Evolutionary conservation across 2,113 vertebrate species (phyloP), one percentile per base, ranked within the genome.

Genomic region (Macaca mulatta): DNA sequence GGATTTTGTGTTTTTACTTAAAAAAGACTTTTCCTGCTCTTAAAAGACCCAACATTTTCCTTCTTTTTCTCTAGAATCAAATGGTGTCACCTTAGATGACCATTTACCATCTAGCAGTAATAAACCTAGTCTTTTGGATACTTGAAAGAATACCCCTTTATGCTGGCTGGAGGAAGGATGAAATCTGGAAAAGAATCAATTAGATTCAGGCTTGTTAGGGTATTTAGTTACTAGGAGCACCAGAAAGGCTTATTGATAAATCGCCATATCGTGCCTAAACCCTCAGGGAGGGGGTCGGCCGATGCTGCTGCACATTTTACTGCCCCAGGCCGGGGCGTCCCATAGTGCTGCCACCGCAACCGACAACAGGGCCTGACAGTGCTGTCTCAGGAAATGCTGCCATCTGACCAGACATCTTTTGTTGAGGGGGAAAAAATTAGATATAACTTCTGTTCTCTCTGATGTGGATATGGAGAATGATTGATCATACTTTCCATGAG

Each of bases 1-100:
- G 82, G 30, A 5, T 72, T 89, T 89, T 95, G 13, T 89, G 17
- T 84, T 93, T 94, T 96, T 83, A 90, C 57, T 86, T 84, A 64
- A 88, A 83, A 52, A 91, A 87, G 70, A 57, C 12, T 59, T 80
- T 30, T 92, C 8, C 14, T 93, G 22, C 23, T 81, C 43, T 96
- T 78, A 43, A 85, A 80, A 86, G 27, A 57, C 14, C 23, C 38
- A 45, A 4, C 38, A 12, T 57, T 67, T 90, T 43, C 61, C 16
- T 89, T 2, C 17, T 77, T 83, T 97, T 74, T 38, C 69, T 95
- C 30, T 45, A 59, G 86, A 84, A 45, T 81, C 50, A 59, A 64
- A 32, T 82, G 69, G 7, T 18, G 16, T 92, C 57, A 40, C 20
- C 32, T 55, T 38, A 78, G 72, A 38, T 72, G 89, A 43, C 48